Evolutionary conservation across 1,140 invertebrate species (phyloP), one percentile per base, ranked within the genome.

Genomic region (Eumaeus atala): DNA sequence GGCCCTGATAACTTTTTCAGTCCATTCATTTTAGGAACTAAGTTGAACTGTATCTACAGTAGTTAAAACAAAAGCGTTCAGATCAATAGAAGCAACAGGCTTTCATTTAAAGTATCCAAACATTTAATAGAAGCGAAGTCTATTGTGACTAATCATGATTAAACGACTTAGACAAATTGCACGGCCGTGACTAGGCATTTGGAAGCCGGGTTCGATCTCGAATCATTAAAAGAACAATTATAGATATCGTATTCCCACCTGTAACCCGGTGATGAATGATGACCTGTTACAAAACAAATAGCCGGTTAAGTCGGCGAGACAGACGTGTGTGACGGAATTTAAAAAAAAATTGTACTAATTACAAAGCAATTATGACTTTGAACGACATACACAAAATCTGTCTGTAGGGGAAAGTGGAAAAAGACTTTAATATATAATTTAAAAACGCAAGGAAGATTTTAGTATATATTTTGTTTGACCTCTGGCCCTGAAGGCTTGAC

Each of bases 141-240:
- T 73, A 83, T 86, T 86, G 83, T 84, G 80, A 82, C 80, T 83
- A 84, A 86, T 86, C 83, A 86, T 80, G 83, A 86, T 86, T 78
- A 84, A 86, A 86, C 77, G 83, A 81, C 74, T 84, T 77, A 84
- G 79, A 86, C 80, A 86, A 86, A 86, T 84, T 86, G 83, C 83
- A 77, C 79, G 80, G 59, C 71, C 78, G 67, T 84, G 83, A 84
- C 83, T 83, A 81, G 70, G 83, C 83, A 86, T 79, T 77, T 82
- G 77, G 70, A 67, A 74, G 56, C 71, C 63, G 70, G 61, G 64
- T 66, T 64, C 74, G 74, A 80, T 80, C 81, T 77, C 72, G 74
- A 83, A 86, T 82, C 83, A 83, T 86, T 84, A 86, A 83, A 83
- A 84, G 80, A 82, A 86, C 80, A 84, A 86, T 84, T 84, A 86